These are phyloP conservation scores for Zaprionus ghesquierei DNA, from an alignment of 1,140 invertebrate genomes.

Conservation along the genomic window DNA sequence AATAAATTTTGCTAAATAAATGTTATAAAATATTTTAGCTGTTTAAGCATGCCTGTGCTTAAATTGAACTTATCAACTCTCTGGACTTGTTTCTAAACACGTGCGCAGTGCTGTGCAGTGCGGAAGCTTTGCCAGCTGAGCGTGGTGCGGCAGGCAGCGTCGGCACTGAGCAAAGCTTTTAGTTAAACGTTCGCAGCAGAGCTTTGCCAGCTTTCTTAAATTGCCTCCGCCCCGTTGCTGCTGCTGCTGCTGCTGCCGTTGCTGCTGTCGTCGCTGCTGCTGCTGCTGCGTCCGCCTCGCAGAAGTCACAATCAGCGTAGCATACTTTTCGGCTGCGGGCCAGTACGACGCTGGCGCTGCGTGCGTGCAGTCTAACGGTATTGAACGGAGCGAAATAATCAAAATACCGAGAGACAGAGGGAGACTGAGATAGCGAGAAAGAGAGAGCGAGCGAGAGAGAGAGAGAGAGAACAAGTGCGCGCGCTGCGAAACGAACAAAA, in stretches of 20 bases:
- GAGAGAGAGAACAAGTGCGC: conserved; percentile 8
- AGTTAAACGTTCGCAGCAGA: conserved; percentile 1
- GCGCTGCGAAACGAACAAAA: conserved; percentile 21
- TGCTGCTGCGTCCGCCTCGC: background rate
- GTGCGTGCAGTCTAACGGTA: conserved; percentile 73
- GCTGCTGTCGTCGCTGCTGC: conserved; percentile 16
- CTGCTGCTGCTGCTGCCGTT: background rate
- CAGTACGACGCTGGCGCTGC: conserved; percentile 79
- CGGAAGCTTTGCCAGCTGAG: conserved; percentile 29
- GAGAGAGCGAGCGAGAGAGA: conserved; percentile 27
- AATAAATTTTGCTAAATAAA: too few relatives aligned
- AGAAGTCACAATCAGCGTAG: conserved; percentile 53
- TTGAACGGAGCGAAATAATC: conserved; percentile 31
- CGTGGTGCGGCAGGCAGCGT: too few relatives aligned
- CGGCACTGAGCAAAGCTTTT: conserved; percentile 41
- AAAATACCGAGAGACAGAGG: conserved; percentile 17
- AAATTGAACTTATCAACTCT: too few relatives aligned
- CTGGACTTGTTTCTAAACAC: conserved; percentile 8
- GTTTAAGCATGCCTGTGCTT: too few relatives aligned
- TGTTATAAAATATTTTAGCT: too few relatives aligned
- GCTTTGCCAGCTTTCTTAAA: conserved; percentile 35
- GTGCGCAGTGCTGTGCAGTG: conserved; percentile 25
- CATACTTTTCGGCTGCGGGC: conserved; percentile 55
- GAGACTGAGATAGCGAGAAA: background rate
- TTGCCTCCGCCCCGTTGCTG: background rate